Conservation (phyloP, 1,140 invertebrate genomes). For the Caenorhabditis remanei region DNA sequence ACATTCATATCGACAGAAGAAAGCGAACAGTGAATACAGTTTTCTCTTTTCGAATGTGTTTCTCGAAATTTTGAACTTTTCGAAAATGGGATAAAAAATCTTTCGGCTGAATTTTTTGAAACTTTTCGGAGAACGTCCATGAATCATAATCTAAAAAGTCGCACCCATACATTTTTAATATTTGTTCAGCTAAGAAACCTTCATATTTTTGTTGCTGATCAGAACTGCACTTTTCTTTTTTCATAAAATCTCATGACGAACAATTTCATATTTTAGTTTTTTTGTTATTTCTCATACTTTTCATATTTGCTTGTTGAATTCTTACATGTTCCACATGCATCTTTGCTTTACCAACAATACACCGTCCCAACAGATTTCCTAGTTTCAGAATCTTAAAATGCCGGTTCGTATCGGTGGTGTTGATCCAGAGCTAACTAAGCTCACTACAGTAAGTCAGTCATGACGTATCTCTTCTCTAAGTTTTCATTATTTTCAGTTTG, state of each 20-base stretch:
- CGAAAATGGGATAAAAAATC: background rate
- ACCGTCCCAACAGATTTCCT: background rate
- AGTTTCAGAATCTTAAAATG: background rate
- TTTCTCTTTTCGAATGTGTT: background rate
- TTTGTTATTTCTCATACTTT: background rate
- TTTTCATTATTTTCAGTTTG: background rate
- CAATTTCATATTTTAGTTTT: background rate
- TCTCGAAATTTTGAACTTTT: background rate
- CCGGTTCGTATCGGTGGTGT: background rate
- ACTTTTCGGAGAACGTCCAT: background rate
- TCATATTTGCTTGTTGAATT: background rate
- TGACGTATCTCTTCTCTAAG: background rate
- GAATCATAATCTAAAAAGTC: background rate
- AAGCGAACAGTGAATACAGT: background rate
- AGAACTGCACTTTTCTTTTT: background rate
- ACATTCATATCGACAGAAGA: background rate
- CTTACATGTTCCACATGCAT: background rate
- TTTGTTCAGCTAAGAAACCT: constrained; percentile 2
- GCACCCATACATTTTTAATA: background rate
- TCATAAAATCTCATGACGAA: background rate
- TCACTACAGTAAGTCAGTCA: background rate
- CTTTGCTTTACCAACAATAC: background rate
- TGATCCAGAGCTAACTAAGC: constrained; percentile 13
- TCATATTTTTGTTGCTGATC: background rate
- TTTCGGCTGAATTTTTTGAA: background rate